These are phyloP conservation scores for Cataglyphis rosenhaueri DNA, from an alignment of 2,888 invertebrate species.

Conservation along the genomic window DNA sequence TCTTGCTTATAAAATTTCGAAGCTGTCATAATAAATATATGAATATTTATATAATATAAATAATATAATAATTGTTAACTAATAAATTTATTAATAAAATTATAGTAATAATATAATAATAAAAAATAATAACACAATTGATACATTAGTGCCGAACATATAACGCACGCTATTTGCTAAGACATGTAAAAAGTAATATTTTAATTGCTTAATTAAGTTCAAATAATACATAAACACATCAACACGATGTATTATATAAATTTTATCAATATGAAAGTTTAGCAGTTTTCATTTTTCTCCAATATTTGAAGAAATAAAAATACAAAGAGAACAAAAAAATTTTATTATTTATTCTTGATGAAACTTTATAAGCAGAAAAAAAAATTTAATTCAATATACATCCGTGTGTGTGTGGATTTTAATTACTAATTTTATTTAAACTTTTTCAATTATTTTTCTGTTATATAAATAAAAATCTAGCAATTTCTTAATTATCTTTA, in stretches of 20 bases:
- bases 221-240: neutral
- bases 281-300: neutral
- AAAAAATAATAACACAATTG: neutral
- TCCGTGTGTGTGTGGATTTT: neutral
- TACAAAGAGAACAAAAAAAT: neutral
- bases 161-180: neutral
- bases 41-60: neutral
- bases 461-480: neutral
- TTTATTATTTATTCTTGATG: neutral
- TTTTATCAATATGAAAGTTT: neutral
- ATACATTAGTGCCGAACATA: neutral
- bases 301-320: neutral
- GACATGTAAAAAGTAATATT: neutral
- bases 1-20: neutral
- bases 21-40: neutral
- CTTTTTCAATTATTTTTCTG: neutral
- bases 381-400: neutral
- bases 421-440: slow-evolving; percentile 6
- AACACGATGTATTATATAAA: neutral
- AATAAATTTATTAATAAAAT: neutral
- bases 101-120: neutral
- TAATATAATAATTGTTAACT: neutral
- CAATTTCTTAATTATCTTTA: neutral
- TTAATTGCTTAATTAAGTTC: neutral
- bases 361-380: neutral